Evolutionary conservation across 1,140 invertebrate species (phyloP).

Genomic region (Orchesella cincta): DNA sequence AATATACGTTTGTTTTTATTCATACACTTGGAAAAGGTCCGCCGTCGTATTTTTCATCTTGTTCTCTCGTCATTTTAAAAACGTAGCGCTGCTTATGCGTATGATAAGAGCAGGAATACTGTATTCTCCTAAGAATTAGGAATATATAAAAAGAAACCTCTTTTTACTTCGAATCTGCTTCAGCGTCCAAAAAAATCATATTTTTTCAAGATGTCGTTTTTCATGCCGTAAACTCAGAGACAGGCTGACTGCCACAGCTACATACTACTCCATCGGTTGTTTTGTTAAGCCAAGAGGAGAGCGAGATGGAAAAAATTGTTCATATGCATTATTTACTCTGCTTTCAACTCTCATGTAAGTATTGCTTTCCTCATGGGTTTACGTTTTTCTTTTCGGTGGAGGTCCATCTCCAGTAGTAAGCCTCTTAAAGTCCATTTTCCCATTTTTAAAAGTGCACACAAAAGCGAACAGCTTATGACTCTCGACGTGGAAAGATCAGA

Average conservation of each 20-base stretch:
- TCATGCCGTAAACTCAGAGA: not conserved
- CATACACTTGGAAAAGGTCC: no score
- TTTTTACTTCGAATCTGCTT: not conserved
- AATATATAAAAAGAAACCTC: not conserved
- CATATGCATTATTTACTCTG: conserved; percentile 10
- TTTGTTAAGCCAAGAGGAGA: not conserved
- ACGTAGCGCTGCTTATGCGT: no score
- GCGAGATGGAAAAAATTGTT: not conserved
- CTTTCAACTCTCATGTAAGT: conserved; percentile 3
- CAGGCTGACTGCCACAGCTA: not conserved
- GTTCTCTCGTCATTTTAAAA: no score
- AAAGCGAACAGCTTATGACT: not conserved
- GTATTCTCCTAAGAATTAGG: no score
- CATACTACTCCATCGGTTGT: no score
- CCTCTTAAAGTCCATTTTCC: conserved; percentile 9
- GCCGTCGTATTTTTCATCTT: no score
- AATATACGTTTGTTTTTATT: no score
- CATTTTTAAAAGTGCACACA: not conserved
- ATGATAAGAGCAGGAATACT: no score
- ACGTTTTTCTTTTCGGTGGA: not conserved
- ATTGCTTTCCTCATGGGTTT: not conserved
- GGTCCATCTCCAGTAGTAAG: conserved; percentile 2
- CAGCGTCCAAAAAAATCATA: not conserved
- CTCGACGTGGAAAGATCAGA: not conserved
- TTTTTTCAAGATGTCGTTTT: not conserved